A percentile compares a stretch with the other conserved stretches of the same genome.
Conservation (phyloP, 2,888 invertebrate species). For the Uloborus plumipes region DNA sequence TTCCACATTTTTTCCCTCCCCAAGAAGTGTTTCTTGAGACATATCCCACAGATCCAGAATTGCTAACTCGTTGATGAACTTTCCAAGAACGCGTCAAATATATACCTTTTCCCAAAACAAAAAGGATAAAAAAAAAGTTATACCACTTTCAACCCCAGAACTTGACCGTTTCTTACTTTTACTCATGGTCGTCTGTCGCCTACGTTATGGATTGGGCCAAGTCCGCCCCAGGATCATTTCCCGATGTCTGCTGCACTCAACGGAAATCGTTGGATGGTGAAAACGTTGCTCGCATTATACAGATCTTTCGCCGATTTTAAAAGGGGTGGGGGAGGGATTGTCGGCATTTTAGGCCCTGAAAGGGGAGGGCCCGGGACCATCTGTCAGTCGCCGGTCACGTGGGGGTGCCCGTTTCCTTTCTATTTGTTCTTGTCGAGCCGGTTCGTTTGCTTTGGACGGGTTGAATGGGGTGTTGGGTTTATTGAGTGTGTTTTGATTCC, state of each 20-base stretch:
- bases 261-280: neutral
- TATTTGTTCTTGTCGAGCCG: conserved; percentile 8
- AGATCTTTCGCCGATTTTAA: too few species aligned
- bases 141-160: too few species aligned
- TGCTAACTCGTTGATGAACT: too few species aligned
- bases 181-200: neutral
- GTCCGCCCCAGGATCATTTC: neutral
- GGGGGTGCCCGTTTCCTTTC: neutral
- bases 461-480: conserved; percentile 37
- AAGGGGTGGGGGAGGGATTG: too few species aligned
- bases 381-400: conserved; percentile 21
- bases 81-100: too few species aligned
- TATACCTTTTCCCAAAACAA: too few species aligned
- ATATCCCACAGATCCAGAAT: too few species aligned
- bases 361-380: conserved; percentile 10
- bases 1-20: too few species aligned
- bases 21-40: too few species aligned
- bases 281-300: conserved; percentile 2
- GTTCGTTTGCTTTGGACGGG: conserved; percentile 17
- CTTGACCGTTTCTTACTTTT: too few species aligned
- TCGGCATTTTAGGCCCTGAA: neutral
- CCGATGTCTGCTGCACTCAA: neutral
- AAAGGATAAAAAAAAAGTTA: too few species aligned
- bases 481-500: neutral
- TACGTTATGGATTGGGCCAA: neutral